Conservation (phyloP, 2,113 vertebrate species). For the Chaetura pelagica region DNA sequence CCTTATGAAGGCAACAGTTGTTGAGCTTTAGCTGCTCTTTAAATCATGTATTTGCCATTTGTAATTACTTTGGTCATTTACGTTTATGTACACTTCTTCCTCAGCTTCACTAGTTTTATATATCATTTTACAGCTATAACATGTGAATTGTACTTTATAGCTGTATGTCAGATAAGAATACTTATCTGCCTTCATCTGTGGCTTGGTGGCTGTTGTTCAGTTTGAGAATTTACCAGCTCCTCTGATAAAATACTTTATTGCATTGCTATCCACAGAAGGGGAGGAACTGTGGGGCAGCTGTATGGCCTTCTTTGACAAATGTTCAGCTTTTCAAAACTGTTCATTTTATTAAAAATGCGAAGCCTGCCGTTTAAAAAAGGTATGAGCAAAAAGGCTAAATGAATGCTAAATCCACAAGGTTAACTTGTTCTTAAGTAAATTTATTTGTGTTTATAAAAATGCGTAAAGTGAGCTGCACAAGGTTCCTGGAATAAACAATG, state of each 20-base stretch:
- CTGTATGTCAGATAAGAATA: background rate
- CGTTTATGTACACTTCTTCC: constrained; percentile 14
- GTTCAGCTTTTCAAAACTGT: background rate
- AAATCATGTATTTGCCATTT: constrained; percentile 25
- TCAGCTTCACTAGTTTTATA: constrained; percentile 15
- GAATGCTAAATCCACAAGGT: background rate
- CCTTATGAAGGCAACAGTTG: background rate
- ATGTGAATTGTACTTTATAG: background rate
- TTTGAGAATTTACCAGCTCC: background rate
- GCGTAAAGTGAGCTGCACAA: background rate
- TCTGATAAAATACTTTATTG: background rate
- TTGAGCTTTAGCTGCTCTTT: constrained; percentile 24
- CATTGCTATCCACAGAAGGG: background rate
- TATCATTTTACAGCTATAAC: background rate
- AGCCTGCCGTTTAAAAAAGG: background rate
- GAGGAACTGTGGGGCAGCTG: background rate
- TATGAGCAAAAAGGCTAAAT: background rate
- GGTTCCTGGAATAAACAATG: background rate
- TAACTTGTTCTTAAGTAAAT: constrained; percentile 1
- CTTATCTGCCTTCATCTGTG: background rate
- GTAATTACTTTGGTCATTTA: background rate
- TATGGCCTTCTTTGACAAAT: background rate
- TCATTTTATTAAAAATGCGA: background rate
- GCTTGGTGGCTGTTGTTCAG: background rate
- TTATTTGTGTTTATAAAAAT: background rate